These are phyloP conservation scores for Zonitis immaculata DNA, from an alignment of 2,888 invertebrate genomes.

Conservation along the genomic window DNA sequence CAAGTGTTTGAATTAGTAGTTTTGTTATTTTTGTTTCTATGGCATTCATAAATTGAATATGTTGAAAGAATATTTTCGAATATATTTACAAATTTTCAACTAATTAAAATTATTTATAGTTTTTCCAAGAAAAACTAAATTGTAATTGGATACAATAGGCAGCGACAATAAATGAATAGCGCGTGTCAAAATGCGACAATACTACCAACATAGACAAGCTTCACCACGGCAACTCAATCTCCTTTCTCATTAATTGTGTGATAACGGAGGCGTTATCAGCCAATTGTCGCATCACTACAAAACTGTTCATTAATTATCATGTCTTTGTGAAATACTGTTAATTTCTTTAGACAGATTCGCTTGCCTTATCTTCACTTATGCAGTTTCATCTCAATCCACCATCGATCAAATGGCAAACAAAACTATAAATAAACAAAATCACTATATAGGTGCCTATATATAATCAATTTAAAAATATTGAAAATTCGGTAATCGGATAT, in stretches of 20 bases:
- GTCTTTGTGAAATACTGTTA: constrained; percentile 43
- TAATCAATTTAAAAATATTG: constrained; percentile 19
- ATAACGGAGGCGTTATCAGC: constrained; percentile 41
- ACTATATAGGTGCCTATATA: too few species aligned
- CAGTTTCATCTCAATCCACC: constrained; percentile 1
- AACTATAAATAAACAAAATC: not conserved
- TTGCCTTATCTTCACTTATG: constrained; percentile 31
- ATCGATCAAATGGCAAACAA: not conserved
- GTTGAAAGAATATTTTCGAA: not conserved
- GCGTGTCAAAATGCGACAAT: constrained; percentile 22
- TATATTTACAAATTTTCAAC: constrained; percentile 1
- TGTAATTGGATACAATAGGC: constrained; percentile 19
- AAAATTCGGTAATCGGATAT: constrained; percentile 31
- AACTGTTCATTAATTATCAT: constrained; percentile 45
- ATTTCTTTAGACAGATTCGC: constrained; percentile 41
- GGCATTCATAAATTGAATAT: not conserved
- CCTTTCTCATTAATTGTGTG: constrained; percentile 43
- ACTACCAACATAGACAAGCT: constrained; percentile 25
- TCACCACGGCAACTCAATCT: constrained; percentile 38
- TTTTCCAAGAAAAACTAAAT: constrained; percentile 5
- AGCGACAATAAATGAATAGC: constrained; percentile 30
- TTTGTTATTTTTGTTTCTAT: not conserved
- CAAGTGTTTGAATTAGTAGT: not conserved
- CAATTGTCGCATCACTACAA: constrained; percentile 41
- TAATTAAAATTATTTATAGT: constrained; percentile 1